These are phyloP conservation scores for Microtus oregoni DNA, from an alignment of 2,113 vertebrate genomes.

Conservation along the genomic window DNA sequence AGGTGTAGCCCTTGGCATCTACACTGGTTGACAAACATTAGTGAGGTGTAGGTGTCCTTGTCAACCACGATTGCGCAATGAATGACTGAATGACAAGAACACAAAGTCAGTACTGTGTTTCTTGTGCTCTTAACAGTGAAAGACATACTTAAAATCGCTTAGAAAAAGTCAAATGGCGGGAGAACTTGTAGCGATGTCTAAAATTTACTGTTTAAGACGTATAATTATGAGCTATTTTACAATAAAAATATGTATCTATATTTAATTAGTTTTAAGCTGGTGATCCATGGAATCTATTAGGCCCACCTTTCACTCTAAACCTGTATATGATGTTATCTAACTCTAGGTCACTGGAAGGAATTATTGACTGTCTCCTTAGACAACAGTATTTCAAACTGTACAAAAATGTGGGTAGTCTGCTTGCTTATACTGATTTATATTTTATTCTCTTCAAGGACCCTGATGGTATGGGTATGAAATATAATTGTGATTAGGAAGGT, in stretches of 20 bases:
- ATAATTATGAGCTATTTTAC: slow-evolving; percentile 74
- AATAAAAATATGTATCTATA: slow-evolving; percentile 58
- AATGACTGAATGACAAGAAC: slow-evolving; percentile 81
- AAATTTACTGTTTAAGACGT: slow-evolving; percentile 77
- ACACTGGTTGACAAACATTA: slow-evolving; percentile 63
- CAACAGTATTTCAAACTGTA: slow-evolving; percentile 55
- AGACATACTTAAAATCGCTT: slow-evolving; percentile 73
- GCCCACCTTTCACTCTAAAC: slow-evolving; percentile 64
- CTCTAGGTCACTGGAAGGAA: slow-evolving; percentile 53
- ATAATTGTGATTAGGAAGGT: slow-evolving; percentile 88
- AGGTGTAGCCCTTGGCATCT: slow-evolving; percentile 53
- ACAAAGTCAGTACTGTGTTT: slow-evolving; percentile 81
- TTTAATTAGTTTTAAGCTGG: slow-evolving; percentile 55
- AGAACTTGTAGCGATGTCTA: slow-evolving; percentile 76
- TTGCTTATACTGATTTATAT: slow-evolving; percentile 82
- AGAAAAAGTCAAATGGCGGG: slow-evolving; percentile 74
- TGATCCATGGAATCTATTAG: not conserved
- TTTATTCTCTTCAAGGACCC: slow-evolving; percentile 74
- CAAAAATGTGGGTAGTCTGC: slow-evolving; percentile 66
- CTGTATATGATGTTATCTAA: slow-evolving; percentile 36
- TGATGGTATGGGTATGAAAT: slow-evolving; percentile 85
- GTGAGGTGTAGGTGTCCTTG: slow-evolving; percentile 77
- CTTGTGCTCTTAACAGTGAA: slow-evolving; percentile 75
- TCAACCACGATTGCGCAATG: slow-evolving; percentile 81
- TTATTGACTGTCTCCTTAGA: slow-evolving; percentile 18